Conservation (phyloP, 2,797 vertebrate genomes). For the Acrocephalus scirpaceus region DNA sequence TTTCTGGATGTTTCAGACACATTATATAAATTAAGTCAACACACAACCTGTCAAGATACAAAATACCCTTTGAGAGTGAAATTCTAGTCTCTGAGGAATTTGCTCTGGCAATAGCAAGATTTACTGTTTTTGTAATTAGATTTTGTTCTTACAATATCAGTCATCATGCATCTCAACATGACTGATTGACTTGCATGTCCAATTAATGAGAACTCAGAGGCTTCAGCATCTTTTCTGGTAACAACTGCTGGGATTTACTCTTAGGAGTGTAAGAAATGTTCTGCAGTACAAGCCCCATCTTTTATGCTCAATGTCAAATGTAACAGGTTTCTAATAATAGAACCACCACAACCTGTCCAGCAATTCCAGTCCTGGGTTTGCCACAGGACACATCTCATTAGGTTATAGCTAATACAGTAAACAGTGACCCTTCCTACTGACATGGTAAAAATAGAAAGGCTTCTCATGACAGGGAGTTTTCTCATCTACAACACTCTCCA, state of each 20-base stretch:
- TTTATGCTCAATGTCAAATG: constrained; percentile 9
- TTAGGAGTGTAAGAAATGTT: background rate
- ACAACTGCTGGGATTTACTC: background rate
- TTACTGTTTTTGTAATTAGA: background rate
- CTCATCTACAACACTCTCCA: background rate
- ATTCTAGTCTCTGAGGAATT: background rate
- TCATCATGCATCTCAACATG: background rate
- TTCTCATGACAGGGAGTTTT: background rate
- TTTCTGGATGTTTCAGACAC: background rate
- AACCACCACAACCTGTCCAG: background rate
- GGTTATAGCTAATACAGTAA: background rate
- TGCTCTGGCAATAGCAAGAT: background rate
- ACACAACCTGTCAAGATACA: background rate
- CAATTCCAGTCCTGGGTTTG: constrained; percentile 14
- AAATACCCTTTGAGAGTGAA: background rate
- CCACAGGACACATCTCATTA: background rate
- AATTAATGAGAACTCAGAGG: background rate
- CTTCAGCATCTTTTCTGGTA: background rate
- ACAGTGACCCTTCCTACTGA: background rate
- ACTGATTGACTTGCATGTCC: background rate
- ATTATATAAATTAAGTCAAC: background rate
- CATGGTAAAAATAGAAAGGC: background rate
- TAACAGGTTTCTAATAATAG: constrained; percentile 45
- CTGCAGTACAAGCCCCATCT: background rate
- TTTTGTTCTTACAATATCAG: background rate